These are phyloP conservation scores for Phalacrocorax carbo DNA, from an alignment of 2,113 vertebrate genomes.

Conservation along the genomic window DNA sequence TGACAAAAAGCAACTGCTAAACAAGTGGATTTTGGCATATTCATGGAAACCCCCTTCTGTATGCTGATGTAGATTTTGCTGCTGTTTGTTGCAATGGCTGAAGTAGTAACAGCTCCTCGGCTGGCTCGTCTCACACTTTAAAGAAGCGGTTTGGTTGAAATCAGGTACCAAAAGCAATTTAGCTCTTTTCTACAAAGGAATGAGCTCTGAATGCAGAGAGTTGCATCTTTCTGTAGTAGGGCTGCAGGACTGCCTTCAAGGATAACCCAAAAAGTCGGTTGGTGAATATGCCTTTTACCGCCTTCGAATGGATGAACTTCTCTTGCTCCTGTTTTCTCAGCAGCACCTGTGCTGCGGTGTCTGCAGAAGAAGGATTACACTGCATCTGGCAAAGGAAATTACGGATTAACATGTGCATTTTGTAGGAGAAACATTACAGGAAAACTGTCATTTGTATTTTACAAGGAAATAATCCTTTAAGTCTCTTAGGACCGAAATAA, in stretches of 20 bases:
- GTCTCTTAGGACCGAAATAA: slow-evolving; percentile 54
- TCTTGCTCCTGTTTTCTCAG: neutral
- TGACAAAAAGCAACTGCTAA: slow-evolving; percentile 34
- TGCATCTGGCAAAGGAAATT: slow-evolving; percentile 62
- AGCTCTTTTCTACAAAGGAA: neutral
- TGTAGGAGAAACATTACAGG: slow-evolving; percentile 44
- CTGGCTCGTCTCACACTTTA: neutral
- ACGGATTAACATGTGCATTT: slow-evolving; percentile 52
- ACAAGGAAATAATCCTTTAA: slow-evolving; percentile 67
- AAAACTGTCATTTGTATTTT: slow-evolving; percentile 60
- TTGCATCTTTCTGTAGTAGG: neutral
- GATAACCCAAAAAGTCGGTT: neutral
- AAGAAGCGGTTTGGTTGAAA: neutral
- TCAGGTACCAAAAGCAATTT: neutral
- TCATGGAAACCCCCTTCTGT: neutral
- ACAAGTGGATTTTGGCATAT: neutral
- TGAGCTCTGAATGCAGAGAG: neutral
- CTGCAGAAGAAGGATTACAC: slow-evolving; percentile 55
- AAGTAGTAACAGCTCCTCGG: neutral
- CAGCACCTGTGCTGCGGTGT: neutral
- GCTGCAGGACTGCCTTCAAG: neutral
- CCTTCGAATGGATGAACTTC: neutral
- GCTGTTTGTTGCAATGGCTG: neutral
- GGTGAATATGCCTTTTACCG: neutral
- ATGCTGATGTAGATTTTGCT: neutral